Conservation (phyloP, 1,140 invertebrate species). For the Trachelipus rathkii region DNA sequence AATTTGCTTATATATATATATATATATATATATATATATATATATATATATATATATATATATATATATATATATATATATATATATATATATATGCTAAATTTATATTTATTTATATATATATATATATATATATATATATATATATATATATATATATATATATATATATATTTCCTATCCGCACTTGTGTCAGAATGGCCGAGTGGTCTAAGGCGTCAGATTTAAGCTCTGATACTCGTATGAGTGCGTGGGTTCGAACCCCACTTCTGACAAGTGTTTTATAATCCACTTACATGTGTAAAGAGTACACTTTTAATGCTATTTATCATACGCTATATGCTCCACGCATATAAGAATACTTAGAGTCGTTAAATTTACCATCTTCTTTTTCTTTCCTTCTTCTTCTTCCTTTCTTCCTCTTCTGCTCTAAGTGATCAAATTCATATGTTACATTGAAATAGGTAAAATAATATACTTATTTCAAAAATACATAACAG, state of each 20-base stretch:
- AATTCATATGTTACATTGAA: too few relatives aligned
- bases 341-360: too few relatives aligned
- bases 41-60: neutral
- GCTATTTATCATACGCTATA: too few relatives aligned
- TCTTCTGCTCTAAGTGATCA: too few relatives aligned
- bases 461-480: too few relatives aligned
- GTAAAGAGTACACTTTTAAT: too few relatives aligned
- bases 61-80: neutral
- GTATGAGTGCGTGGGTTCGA: slow-evolving; percentile 38
- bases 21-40: neutral
- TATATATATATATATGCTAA: neutral
- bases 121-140: neutral
- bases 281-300: too few relatives aligned
- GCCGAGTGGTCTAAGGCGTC: slow-evolving; percentile 47
- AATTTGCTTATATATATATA: neutral
- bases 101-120: neutral
- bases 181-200: slow-evolving; percentile 38
- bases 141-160: neutral
- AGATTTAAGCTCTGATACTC: slow-evolving; percentile 43
- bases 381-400: too few relatives aligned
- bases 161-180: neutral
- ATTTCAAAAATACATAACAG: too few relatives aligned
- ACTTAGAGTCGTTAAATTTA: too few relatives aligned
- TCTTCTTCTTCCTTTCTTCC: slow-evolving; percentile 3
- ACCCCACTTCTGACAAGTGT: slow-evolving; percentile 31